Evolutionary conservation across 2,888 invertebrate species (phyloP).

Genomic region (Phorcus lineatus): DNA sequence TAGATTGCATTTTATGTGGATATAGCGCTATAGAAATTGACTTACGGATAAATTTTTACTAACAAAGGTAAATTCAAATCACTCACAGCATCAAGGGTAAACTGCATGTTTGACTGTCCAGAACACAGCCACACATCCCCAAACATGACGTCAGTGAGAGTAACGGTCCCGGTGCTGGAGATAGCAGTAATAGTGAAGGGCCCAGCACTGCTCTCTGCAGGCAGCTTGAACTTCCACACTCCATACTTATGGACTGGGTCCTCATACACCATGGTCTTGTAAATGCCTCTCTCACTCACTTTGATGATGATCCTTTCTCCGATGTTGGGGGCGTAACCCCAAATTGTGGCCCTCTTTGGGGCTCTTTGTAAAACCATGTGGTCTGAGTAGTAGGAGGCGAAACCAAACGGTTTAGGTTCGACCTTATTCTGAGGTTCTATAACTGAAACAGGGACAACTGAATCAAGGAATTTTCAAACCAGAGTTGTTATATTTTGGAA

Average conservation of each 20-base stretch:
- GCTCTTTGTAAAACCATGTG: constrained; percentile 66
- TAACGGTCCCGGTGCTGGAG: constrained; percentile 32
- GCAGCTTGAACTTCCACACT: constrained; percentile 53
- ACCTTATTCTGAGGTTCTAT: too few species aligned
- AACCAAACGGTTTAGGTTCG: background rate
- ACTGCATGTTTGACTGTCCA: constrained; percentile 74
- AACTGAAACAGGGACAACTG: too few species aligned
- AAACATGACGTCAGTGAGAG: constrained; percentile 66
- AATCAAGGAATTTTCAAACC: too few species aligned
- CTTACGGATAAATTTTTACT: too few species aligned
- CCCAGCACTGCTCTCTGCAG: constrained; percentile 42
- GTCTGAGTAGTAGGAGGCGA: constrained; percentile 53
- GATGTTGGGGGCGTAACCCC: constrained; percentile 60
- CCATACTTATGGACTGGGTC: constrained; percentile 15
- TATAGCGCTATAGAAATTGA: too few species aligned
- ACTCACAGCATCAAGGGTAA: constrained; percentile 56
- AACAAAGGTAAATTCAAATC: background rate
- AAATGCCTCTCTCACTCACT: constrained; percentile 20
- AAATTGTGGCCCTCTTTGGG: constrained; percentile 55
- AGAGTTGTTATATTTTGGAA: too few species aligned
- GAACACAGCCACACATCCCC: constrained; percentile 75
- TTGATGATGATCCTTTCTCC: constrained; percentile 44
- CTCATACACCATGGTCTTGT: background rate
- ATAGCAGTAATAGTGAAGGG: constrained; percentile 51
- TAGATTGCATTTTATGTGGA: too few species aligned